These are phyloP conservation scores for Ectemnius lituratus DNA, from an alignment of 2,888 invertebrate genomes.

Conservation along the genomic window DNA sequence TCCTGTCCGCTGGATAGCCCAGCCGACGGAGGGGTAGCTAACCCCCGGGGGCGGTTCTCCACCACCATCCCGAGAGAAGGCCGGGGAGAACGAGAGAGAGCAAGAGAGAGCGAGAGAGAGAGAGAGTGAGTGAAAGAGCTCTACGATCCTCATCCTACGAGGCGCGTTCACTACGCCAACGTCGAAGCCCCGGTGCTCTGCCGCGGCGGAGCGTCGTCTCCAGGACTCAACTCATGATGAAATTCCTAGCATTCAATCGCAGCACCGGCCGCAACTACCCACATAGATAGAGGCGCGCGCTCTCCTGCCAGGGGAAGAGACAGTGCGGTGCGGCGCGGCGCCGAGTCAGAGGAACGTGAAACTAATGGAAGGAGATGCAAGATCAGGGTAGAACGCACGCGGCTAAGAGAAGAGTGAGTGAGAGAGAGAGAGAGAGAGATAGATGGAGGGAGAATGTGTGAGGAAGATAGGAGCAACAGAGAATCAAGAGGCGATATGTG, in stretches of 20 bases:
- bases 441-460: conserved; percentile 16
- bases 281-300: conserved; percentile 38
- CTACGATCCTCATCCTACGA: conserved; percentile 63
- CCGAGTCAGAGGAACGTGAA: conserved; percentile 16
- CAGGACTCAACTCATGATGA: conserved; percentile 79
- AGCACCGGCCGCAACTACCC: conserved; percentile 72
- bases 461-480: neutral
- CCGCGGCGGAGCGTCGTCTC: conserved; percentile 62
- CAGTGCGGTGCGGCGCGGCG: neutral
- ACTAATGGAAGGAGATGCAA: conserved; percentile 13
- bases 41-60: conserved; percentile 68
- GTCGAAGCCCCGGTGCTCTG: conserved; percentile 66
- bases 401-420: neutral
- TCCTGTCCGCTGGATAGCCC: conserved; percentile 56
- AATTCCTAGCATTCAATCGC: conserved; percentile 78
- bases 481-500: neutral
- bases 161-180: conserved; percentile 43
- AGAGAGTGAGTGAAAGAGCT: conserved; percentile 2
- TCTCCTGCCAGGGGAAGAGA: conserved; percentile 27
- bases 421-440: conserved; percentile 1
- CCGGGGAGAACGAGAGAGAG: too few species aligned
- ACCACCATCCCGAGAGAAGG: conserved; percentile 39
- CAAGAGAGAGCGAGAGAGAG: too few species aligned
- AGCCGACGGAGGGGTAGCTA: conserved; percentile 73
- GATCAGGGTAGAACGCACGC: neutral